These are phyloP conservation scores for Serinus canaria DNA, from an alignment of 2,113 vertebrate genomes.

Conservation along the genomic window DNA sequence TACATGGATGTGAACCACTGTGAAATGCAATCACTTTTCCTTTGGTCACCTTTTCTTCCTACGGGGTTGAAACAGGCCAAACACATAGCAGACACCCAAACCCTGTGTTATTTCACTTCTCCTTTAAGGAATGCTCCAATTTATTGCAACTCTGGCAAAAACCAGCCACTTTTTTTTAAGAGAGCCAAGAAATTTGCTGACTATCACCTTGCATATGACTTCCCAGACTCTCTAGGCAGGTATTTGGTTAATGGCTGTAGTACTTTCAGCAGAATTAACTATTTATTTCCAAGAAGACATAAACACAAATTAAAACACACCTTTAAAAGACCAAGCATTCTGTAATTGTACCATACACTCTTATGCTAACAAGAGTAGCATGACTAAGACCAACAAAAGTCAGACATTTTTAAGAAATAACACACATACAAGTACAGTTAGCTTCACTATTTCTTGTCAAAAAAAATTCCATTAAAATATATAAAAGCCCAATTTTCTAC, in stretches of 20 bases:
- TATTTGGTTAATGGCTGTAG: not conserved
- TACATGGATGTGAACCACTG: not conserved
- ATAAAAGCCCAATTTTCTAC: not conserved
- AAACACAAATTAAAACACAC: not conserved
- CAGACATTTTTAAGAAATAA: not conserved
- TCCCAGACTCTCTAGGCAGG: not conserved
- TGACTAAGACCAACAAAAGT: not conserved
- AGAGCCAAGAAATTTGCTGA: not conserved
- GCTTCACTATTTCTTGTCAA: not conserved
- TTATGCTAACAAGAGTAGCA: not conserved
- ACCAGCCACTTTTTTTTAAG: not conserved
- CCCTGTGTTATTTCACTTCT: not conserved
- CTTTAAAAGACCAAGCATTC: not conserved
- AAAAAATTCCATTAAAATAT: not conserved
- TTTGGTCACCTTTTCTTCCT: not conserved
- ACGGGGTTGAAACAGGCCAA: not conserved
- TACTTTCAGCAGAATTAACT: not conserved
- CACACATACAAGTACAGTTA: not conserved
- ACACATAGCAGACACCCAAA: not conserved
- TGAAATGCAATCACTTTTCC: not conserved
- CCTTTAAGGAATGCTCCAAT: not conserved
- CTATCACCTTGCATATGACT: not conserved
- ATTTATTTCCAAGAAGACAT: not conserved
- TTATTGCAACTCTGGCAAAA: not conserved
- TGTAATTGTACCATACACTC: not conserved